phyloP scores from a whole-genome alignment of 1,140 invertebrate species.

The Eumaeus atala region DNA sequence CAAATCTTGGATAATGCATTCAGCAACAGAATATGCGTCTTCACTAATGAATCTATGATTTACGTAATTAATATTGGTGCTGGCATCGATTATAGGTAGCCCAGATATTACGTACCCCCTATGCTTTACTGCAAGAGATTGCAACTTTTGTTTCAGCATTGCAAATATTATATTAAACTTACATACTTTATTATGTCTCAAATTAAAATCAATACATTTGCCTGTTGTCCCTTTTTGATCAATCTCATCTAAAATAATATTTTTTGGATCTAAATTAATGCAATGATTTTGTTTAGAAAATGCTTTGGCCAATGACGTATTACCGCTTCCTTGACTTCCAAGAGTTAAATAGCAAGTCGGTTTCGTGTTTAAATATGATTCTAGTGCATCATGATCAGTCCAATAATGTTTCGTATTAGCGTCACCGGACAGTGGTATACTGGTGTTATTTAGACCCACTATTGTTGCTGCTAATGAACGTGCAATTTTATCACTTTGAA shows the following conservation, averaged over 20 bases:
- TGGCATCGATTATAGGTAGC: constrained; percentile 72
- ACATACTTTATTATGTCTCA: constrained; percentile 66
- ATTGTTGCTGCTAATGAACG: constrained; percentile 41
- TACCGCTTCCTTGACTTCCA: constrained; percentile 75
- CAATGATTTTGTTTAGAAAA: constrained; percentile 74
- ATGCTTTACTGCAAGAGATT: constrained; percentile 68
- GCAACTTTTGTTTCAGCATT: constrained; percentile 67
- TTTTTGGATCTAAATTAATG: constrained; percentile 74
- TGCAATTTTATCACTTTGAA: constrained; percentile 11
- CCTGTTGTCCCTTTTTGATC: constrained; percentile 64
- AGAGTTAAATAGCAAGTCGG: constrained; percentile 75
- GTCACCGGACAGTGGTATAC: constrained; percentile 35
- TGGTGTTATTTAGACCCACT: constrained; percentile 51
- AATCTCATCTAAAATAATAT: constrained; percentile 74
- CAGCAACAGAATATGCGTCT: constrained; percentile 57
- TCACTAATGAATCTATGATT: constrained; percentile 55
- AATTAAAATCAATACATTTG: constrained; percentile 71
- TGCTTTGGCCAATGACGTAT: constrained; percentile 65
- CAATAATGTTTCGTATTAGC: constrained; percentile 35
- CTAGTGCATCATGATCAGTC: constrained; percentile 68
- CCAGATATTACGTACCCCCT: constrained; percentile 77
- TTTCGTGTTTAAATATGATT: constrained; percentile 60
- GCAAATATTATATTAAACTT: constrained; percentile 62
- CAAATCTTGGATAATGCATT: constrained; percentile 64
- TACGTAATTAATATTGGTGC: constrained; percentile 32